Percentiles rank a stretch among this genome's conserved stretches.
These are phyloP conservation scores for Nesoenas mayeri DNA, from an alignment of 2,113 vertebrate genomes.

Conservation along the genomic window DNA sequence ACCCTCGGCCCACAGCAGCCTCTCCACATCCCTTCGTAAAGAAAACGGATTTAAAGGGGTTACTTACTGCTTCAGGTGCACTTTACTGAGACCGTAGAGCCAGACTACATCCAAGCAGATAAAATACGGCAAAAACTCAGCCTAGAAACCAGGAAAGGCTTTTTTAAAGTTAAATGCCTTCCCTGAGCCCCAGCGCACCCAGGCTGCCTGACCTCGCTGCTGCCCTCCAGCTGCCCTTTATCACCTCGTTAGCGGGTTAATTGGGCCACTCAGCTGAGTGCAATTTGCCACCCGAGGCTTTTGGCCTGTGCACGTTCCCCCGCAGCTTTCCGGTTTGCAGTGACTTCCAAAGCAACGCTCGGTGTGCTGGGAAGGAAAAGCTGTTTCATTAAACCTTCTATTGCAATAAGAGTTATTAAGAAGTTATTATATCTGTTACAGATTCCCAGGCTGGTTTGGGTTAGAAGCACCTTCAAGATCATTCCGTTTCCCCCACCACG, in stretches of 20 bases:
- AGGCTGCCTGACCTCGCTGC: fast-evolving
- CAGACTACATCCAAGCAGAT: not conserved
- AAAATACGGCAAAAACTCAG: fast-evolving
- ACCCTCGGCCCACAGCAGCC: not conserved
- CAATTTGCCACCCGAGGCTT: not conserved
- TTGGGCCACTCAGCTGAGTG: not conserved
- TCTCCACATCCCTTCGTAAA: fast-evolving
- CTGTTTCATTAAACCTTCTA: fast-evolving
- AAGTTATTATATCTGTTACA: too few relatives aligned
- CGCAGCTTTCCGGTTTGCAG: not conserved
- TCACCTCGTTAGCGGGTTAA: too few relatives aligned
- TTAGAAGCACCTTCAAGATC: too few relatives aligned
- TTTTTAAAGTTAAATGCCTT: too few relatives aligned
- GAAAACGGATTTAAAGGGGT: fast-evolving
- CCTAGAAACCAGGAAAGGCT: not conserved
- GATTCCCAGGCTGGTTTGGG: too few relatives aligned
- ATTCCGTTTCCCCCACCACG: too few relatives aligned
- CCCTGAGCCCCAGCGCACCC: fast-evolving
- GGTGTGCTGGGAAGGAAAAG: not conserved
- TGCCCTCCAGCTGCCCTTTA: not conserved
- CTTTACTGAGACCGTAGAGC: fast-evolving
- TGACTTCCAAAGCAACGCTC: not conserved
- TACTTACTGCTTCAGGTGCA: not conserved
- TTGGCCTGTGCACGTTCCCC: too few relatives aligned
- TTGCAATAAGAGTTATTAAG: fast-evolving